Evolutionary conservation across 2,113 vertebrate genomes (phyloP), one percentile per base, ranked within the genome.

Genomic region (Platichthys flesus): DNA sequence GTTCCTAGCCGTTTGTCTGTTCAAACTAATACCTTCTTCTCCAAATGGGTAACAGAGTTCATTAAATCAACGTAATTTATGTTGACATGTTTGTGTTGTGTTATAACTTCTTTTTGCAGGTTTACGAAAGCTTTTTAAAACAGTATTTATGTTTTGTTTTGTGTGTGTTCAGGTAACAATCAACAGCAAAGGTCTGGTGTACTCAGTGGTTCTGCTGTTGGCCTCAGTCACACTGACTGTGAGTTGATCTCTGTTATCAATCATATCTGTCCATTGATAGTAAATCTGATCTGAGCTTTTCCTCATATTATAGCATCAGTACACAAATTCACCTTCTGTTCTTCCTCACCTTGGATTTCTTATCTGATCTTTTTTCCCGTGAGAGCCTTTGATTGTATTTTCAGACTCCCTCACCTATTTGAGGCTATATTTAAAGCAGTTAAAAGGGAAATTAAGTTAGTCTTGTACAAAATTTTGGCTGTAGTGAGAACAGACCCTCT

Each of bases 171-270:
- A 95, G 95, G 94, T 95, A 67, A 92, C 83, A 55, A 95, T 95
- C 76, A 95, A 95, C 90, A 95, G 94, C 74, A 94, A 78, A 78
- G 94, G 94, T 12, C 85, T 95, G 84, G 85, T 95, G 49, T 95
- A 95, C 82, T 95, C 94, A 2, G 93, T 95, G 67, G 89, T 95
- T 54, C 91, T 95, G 62, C 91, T 95, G 20, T 69, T 95, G 78
- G 94, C 94, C 21, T 95, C 95, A 0, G 94, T 95, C 75, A 84
- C 76, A 2, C 92, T 95, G 4, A 95, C 94, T 49, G 95, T 95
- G 79, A 95, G 94, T 90, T 82, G 0, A 55, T 23, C 15, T 57
- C 4, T 21, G 12, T 9, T 16, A 3, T 47, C n/a, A 63, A 55
- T 9, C 37, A 0, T 4, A 20, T 21, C 5, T 37, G 28, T 40